Evolutionary conservation across 2,797 vertebrate species (phyloP).

Genomic region (Tragopan temminckii): DNA sequence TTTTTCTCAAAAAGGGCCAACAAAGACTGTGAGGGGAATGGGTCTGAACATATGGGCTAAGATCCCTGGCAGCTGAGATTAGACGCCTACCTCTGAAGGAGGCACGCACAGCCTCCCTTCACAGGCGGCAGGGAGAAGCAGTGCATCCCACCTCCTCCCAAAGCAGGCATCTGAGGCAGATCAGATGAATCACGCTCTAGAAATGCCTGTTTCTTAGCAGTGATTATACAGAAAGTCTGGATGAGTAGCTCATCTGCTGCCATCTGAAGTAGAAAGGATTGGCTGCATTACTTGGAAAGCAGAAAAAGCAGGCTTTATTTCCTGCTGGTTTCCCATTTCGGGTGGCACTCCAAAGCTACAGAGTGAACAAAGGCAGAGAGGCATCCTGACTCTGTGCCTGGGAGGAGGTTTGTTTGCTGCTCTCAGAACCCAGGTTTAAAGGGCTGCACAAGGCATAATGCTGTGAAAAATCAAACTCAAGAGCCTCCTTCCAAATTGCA

Average conservation of each 20-base stretch:
- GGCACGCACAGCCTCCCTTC: background rate
- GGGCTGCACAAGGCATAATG: background rate
- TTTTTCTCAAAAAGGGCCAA: background rate
- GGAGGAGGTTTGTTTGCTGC: background rate
- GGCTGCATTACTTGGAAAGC: background rate
- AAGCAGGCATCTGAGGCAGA: background rate
- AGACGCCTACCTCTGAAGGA: background rate
- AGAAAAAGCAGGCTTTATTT: background rate
- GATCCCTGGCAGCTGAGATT: background rate
- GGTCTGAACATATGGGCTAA: background rate
- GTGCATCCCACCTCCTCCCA: background rate
- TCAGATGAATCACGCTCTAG: background rate
- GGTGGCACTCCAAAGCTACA: background rate
- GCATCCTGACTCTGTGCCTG: background rate
- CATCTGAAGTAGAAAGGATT: background rate
- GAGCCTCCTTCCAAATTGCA: background rate
- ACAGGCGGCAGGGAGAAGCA: background rate
- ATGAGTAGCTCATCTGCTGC: background rate
- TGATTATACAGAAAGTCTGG: background rate
- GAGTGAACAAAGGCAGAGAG: background rate
- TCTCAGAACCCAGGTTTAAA: background rate
- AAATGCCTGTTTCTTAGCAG: background rate
- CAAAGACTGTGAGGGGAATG: background rate
- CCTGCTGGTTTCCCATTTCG: background rate
- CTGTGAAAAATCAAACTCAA: slow-evolving; percentile 16